Conservation (phyloP, 2,113 vertebrate species). For the Onychorhynchus coronatus region DNA sequence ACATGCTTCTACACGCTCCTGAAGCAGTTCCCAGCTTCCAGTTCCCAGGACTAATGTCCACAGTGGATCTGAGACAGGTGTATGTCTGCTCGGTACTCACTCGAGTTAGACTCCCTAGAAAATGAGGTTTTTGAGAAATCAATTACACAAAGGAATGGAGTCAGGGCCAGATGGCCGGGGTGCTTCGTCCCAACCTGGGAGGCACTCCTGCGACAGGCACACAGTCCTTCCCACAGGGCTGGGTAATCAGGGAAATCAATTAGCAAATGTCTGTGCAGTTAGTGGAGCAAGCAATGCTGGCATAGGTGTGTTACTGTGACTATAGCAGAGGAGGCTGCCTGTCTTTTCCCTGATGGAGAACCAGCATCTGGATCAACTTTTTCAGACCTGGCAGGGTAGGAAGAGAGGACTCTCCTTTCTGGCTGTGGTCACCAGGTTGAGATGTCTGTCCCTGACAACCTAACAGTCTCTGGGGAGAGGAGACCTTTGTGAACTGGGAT, state of each 20-base stretch:
- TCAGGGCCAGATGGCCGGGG: conserved; percentile 59
- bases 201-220: background rate
- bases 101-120: background rate
- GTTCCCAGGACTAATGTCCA: background rate
- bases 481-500: background rate
- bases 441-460: background rate
- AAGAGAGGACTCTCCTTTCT: background rate
- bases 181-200: conserved; percentile 67
- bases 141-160: conserved; percentile 31
- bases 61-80: background rate
- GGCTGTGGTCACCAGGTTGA: background rate
- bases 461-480: background rate
- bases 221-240: background rate
- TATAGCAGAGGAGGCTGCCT: background rate
- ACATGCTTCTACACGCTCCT: accelerated
- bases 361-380: background rate
- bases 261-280: conserved; percentile 51
- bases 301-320: background rate
- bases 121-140: conserved; percentile 22
- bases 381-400: background rate
- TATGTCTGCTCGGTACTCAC: accelerated
- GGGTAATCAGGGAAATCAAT: conserved; percentile 52
- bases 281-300: conserved; percentile 12
- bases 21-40: accelerated
- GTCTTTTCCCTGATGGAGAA: background rate